A percentile compares a stretch with the other conserved stretches of the same genome.
Evolutionary conservation across 1,140 invertebrate genomes (phyloP).

Genomic region (Solenopsis invicta): DNA sequence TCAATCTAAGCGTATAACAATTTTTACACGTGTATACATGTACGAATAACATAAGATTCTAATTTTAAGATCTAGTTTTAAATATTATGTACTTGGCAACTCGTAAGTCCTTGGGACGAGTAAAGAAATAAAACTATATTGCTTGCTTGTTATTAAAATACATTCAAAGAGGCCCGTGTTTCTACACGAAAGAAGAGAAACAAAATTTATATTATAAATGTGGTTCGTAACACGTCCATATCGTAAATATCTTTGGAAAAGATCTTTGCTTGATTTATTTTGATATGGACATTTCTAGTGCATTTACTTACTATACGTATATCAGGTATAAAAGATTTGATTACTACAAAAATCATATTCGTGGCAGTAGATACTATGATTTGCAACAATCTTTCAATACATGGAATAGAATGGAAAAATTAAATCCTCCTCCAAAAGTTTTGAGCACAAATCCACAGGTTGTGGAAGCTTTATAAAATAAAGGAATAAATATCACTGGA

Average conservation of each 20-base stretch:
- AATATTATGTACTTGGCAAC: slow-evolving; percentile 55
- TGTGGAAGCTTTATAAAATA: slow-evolving; percentile 36
- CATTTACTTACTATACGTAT: slow-evolving; percentile 44
- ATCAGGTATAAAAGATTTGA: slow-evolving; percentile 22
- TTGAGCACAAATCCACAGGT: not conserved
- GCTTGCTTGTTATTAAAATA: slow-evolving; percentile 14
- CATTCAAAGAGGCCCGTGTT: not conserved
- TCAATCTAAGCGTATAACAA: slow-evolving; percentile 42
- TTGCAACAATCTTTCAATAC: not conserved
- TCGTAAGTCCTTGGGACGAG: slow-evolving; percentile 45
- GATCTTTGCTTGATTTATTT: not conserved
- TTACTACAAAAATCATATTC: slow-evolving; percentile 6
- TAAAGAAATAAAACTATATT: slow-evolving; percentile 44
- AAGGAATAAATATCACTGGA: slow-evolving; percentile 12
- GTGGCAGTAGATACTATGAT: slow-evolving; percentile 5
- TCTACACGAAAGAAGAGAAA: not conserved
- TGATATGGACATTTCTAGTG: not conserved
- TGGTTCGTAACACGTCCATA: not conserved
- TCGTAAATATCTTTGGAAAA: slow-evolving; percentile 18
- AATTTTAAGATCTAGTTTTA: slow-evolving; percentile 23
- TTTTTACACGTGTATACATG: slow-evolving; percentile 66
- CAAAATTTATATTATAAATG: not conserved
- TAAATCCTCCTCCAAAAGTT: not conserved
- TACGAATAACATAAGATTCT: slow-evolving; percentile 39
- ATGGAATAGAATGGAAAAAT: not conserved